Evolutionary conservation across 2,113 vertebrate genomes (phyloP), one percentile per base, ranked within the genome.

Genomic region (Trachemys scripta): DNA sequence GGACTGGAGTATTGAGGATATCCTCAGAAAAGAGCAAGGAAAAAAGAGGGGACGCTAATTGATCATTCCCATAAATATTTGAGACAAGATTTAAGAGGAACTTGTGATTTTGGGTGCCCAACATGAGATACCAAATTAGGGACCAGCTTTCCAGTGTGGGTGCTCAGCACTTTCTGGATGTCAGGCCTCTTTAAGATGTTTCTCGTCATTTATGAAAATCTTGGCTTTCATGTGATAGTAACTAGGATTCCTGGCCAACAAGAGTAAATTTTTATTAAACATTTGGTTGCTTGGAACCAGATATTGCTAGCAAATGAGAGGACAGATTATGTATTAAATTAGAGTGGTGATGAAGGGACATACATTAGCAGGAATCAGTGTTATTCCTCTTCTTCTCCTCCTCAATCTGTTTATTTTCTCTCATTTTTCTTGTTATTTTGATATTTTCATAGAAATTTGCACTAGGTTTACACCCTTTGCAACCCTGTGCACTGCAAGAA

Each of bases 331-430:
- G 82, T 87, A 25, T 80, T 79, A 59, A 90, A 57, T 10, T n/a
- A 87, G 82, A 84, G 62, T 17, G 25, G 31, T 4, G 20, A 87
- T n/a, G 38, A 35, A 62, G 76, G 90, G 84, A 2, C 1, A 45
- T 12, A 82, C 53, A 38, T 7, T 8, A 5, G 2, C 2, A 19
- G 4, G 27, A 42, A 38, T 11, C 10, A 75, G 81, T 35, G 8
- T 5, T 5, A 8, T 3, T 11, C 31, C 19, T 3, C 3, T 1
- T 2, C 2, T 9, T 4, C 17, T 9, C 42, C 10, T 57, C 31
- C 50, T 5, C 27, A 35, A 72, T 9, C 35, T n/a, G 20, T 2
- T 16, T 38, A 51, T 47, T n/a, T 3, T 4, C 57, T 45, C 0
- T 0, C 38, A 3, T 13, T 49, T 49, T 10, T 12, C 50, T 59